Percentiles rank a stretch among this genome's conserved stretches.
Conservation (phyloP, 2,113 vertebrate species). For the Gadus chalcogrammus region DNA sequence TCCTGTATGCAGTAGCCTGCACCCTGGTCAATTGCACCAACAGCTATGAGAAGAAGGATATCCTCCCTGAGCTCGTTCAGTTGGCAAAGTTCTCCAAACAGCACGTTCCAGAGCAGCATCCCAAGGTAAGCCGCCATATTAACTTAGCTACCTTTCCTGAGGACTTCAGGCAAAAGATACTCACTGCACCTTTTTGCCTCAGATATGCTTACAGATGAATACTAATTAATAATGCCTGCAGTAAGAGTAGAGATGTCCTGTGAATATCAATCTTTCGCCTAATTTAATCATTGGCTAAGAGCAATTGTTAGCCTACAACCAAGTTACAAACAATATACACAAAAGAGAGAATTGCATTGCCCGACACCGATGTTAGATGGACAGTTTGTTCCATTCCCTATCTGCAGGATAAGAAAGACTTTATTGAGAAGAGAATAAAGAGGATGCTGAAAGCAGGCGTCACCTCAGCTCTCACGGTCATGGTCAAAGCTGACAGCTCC, state of each 20-base stretch:
- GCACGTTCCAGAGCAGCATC: conserved; percentile 94
- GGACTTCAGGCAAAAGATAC: not conserved
- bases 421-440: conserved; percentile 85
- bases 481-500: conserved; percentile 90
- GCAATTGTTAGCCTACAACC: no score
- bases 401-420: conserved; percentile 94
- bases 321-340: no score
- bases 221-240: conserved; percentile 2
- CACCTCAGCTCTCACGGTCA: conserved; percentile 85
- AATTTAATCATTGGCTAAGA: no score
- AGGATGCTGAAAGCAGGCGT: conserved; percentile 84
- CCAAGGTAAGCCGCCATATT: conserved; percentile 77
- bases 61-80: conserved; percentile 92
- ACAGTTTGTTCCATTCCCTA: not conserved
- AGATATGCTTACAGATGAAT: no score
- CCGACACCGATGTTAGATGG: not conserved
- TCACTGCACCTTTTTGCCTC: no score
- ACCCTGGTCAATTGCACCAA: conserved; percentile 94
- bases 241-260: no score
- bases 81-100: conserved; percentile 98
- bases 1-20: conserved; percentile 90
- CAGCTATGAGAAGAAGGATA: conserved; percentile 93
- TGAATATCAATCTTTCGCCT: no score
- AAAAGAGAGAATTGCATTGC: no score
- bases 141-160: no score